These are phyloP conservation scores for Leptinotarsa defecta DNA, from an alignment of 1,140 invertebrate species.

Conservation along the genomic window DNA sequence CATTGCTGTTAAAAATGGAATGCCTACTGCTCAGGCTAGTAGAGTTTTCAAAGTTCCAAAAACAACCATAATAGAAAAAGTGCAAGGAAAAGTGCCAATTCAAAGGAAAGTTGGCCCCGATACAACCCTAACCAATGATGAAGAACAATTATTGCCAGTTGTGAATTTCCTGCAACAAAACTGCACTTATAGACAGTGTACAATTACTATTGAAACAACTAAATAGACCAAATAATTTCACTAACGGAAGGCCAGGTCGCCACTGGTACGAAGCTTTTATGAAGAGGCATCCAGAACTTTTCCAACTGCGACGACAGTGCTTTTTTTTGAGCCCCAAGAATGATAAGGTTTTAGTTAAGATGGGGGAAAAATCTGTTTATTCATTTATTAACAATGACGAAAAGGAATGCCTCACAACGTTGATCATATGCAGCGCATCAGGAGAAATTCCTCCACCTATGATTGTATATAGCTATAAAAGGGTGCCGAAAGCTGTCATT, in stretches of 20 bases:
- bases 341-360: no score
- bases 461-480: background rate
- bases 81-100: background rate
- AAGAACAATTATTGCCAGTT: no score
- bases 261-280: conserved; percentile 35
- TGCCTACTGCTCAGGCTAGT: no score
- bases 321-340: no score
- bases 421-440: background rate
- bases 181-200: no score
- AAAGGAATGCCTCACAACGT: background rate
- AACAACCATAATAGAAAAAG: background rate
- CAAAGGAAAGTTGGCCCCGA: background rate
- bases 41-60: background rate
- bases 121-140: background rate
- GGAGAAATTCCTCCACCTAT: conserved; percentile 3
- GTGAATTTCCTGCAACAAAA: no score
- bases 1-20: no score
- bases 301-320: background rate
- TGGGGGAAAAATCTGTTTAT: no score
- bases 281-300: conserved; percentile 44
- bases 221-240: no score
- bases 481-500: no score
- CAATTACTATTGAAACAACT: no score
- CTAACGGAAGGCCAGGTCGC: no score
- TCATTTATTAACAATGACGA: background rate